Base-by-base conservation (phyloP, 2,888 invertebrate genomes). In the Cyclophora punctaria region DNA sequence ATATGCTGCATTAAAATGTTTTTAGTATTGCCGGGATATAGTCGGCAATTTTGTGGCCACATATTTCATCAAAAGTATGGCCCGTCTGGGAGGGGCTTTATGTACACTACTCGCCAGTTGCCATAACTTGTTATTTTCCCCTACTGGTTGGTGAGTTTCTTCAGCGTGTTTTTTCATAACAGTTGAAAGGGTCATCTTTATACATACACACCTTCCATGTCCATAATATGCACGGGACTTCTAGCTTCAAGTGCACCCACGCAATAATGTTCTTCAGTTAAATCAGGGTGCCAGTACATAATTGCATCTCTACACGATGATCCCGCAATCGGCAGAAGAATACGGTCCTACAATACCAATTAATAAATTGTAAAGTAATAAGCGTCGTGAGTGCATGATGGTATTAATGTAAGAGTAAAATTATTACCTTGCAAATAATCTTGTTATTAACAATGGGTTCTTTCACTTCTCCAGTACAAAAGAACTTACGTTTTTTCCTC, bases 381-480 rank as follows among this genome's bases (percentile, higher is more conserved):
- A 20, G 20, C 20, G 20, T 20, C 20, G 33, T 41, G 20, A 20
- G 20, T 20, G 20, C 20, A 20, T 20, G 20, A 20, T 20, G 20
- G 20, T 20, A 20, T 20, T 1, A 20, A 20, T 20, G 20, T 20
- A 20, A 20, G 1, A 20, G 20, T 20, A 20, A 20, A 20, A 20
- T 41, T 54, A 49, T 50, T 66, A 86, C 87, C 78, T 88, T 88
- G 58, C 87, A 88, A 53, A 88, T 84, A 45, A 87, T 80, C 77
- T 88, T 87, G 51, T 87, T 83, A 51, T 84, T 84, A 2, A 87
- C 86, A n/a, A 88, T 86, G 0, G 87, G 87, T 59, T 87, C 87
- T 54, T 87, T 87, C 2, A 87, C 87, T 77, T 86, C 87, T 4
- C 86, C 79, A 4, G 87, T 87, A 56, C 87, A 88, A 60, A 87